These are phyloP conservation scores for Emydura subglobosa DNA, from an alignment of 2,113 vertebrate species.

Conservation along the genomic window DNA sequence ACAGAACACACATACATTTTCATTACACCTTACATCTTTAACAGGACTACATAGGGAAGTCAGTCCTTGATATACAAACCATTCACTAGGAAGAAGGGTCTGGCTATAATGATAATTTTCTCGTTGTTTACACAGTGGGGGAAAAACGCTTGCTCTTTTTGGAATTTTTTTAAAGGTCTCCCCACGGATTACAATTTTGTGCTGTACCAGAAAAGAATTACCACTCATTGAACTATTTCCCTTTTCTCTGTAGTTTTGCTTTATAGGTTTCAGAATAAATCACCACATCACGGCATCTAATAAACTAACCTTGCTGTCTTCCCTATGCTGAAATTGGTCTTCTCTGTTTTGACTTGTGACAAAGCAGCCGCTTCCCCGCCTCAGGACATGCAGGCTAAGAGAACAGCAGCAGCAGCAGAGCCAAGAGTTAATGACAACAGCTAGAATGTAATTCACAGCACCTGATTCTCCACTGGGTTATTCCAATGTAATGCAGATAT, in stretches of 20 bases:
- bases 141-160: conserved; percentile 35
- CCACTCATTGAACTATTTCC: not conserved
- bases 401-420: not conserved
- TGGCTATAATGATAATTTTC: conserved; percentile 59
- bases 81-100: not conserved
- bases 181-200: conserved; percentile 45
- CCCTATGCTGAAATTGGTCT: not conserved
- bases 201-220: conserved; percentile 40
- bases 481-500: not conserved
- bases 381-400: not conserved
- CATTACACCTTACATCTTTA: not conserved
- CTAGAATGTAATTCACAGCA: not conserved
- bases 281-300: not conserved
- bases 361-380: not conserved
- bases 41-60: conserved; percentile 2
- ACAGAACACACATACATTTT: not conserved
- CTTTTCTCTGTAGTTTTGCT: conserved; percentile 15
- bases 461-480: not conserved
- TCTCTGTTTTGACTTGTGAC: not conserved
- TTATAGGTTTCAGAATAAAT: conserved; percentile 11
- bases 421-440: not conserved
- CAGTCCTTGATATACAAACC: not conserved
- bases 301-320: not conserved
- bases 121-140: conserved; percentile 12
- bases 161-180: not conserved